Conservation (phyloP, 37 sponge, comb jelly and placozoan genomes). For the Chondrilla cf. caribensis region DNA sequence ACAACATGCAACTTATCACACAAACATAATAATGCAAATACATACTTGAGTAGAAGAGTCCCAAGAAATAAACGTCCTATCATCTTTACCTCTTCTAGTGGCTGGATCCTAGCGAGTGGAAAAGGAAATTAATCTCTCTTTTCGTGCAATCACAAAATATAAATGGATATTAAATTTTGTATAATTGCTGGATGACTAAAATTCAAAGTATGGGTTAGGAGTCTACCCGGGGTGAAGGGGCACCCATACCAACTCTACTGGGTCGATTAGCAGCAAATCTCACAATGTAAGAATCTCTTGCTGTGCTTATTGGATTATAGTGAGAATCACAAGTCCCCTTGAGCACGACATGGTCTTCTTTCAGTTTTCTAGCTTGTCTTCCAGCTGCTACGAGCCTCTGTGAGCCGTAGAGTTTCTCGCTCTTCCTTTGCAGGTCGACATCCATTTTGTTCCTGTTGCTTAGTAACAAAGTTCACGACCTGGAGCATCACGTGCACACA, state of each 20-base stretch:
- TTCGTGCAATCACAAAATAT: background rate
- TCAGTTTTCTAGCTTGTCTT: background rate
- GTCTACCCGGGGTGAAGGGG: too few species aligned
- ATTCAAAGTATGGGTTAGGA: background rate
- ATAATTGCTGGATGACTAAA: background rate
- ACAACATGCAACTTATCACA: too few species aligned
- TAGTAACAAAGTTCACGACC: too few species aligned
- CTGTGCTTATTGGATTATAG: background rate
- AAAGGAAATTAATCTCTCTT: too few species aligned
- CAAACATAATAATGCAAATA: too few species aligned
- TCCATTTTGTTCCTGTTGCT: too few species aligned
- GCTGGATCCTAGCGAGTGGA: background rate
- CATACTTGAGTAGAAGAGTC: slow-evolving; percentile 15
- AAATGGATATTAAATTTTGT: background rate
- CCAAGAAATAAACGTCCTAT: background rate
- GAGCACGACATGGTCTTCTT: background rate
- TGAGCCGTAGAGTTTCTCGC: background rate
- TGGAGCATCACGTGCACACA: too few species aligned
- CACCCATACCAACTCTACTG: too few species aligned
- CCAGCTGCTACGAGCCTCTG: background rate
- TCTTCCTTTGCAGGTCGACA: too few species aligned
- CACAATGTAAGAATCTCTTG: background rate
- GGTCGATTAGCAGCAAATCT: too few species aligned
- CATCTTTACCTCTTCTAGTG: background rate
- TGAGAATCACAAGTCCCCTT: background rate